phyloP scores from a whole-genome alignment of 2,113 vertebrate genomes.

The Menura novaehollandiae region DNA sequence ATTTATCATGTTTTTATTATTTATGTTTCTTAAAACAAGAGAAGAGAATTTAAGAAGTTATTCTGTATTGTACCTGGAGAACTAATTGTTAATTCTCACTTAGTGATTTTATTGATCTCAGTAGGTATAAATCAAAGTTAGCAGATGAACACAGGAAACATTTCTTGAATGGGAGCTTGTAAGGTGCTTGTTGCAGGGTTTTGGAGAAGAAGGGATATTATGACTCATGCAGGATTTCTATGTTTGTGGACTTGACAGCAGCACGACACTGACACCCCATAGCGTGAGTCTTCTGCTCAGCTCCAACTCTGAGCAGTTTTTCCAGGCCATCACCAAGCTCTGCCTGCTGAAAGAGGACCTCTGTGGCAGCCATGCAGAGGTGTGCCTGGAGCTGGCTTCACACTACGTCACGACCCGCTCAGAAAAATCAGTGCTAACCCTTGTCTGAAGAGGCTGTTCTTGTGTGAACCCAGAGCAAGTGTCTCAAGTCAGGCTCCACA shows the following conservation, averaged over 20 bases:
- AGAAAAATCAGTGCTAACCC: not conserved
- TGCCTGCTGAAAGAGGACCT: not conserved
- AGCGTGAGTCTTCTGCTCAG: not conserved
- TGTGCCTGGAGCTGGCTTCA: not conserved
- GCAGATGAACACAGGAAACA: not conserved
- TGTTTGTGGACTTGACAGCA: not conserved
- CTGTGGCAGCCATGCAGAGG: accelerated
- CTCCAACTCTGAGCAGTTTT: not conserved
- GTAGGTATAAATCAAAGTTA: not conserved
- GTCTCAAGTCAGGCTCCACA: not conserved
- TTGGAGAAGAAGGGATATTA: not conserved
- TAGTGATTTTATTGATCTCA: not conserved
- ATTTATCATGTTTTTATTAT: not conserved
- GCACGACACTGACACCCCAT: accelerated
- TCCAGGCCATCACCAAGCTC: not conserved
- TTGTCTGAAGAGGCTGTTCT: not conserved
- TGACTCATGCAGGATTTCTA: not conserved
- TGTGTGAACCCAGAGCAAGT: not conserved
- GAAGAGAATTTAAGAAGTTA: not conserved
- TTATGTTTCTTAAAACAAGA: not conserved
- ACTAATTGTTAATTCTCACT: not conserved
- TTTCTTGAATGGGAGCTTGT: not conserved
- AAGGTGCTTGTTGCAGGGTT: not conserved
- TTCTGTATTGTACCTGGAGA: not conserved
- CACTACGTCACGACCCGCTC: not conserved